Base-by-base conservation (phyloP, 2,797 vertebrate genomes). In the Neopelma chrysocephalum region DNA sequence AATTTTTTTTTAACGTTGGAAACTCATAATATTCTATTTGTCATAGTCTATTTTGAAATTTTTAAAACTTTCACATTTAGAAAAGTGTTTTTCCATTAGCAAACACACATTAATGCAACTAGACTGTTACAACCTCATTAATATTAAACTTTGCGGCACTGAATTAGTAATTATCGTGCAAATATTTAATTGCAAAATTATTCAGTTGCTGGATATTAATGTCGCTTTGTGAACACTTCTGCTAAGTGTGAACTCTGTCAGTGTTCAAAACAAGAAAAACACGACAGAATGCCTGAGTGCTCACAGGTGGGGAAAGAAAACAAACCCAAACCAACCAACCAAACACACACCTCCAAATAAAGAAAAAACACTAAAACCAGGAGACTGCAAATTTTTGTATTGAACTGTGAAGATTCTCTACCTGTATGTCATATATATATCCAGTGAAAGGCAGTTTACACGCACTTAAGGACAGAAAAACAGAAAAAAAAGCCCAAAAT, bases 151-250 rank as follows among this genome's bases (percentile, higher is more conserved):
- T 38, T 58, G 62, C 9, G 36, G n/a, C 40, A 53, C 38, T 70
- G 47, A 77, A 62, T 48, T 34, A 78, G 57, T 71, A 86, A 91
- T 70, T 77, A 89, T 45, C 18, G 76, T 78, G 48, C 34, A 75
- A 89, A 78, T 93, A 85, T 64, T 68, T 80, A 91, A 61, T 87
- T 82, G 42, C 36, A 86, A 79, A 92, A 61, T 83, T 88, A 91
- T 77, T 54, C 57, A 54, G 9, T 71, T 95, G 34, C 60, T 80
- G 36, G 50, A 60, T 79, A 89, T 75, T 86, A 91, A 51, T 0
- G 0, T 75, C 21, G 2, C n/a, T 71, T 70, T 45, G 29, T 79
- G 80, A 91, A 72, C 38, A 38, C 21, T 75, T 90, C 38, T 26
- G 32, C 12, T 85, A 75, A 88, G 42, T 22, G 31, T 93, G 70